These are phyloP conservation scores for Cottus gobio DNA, from an alignment of 2,113 vertebrate genomes.

Conservation along the genomic window DNA sequence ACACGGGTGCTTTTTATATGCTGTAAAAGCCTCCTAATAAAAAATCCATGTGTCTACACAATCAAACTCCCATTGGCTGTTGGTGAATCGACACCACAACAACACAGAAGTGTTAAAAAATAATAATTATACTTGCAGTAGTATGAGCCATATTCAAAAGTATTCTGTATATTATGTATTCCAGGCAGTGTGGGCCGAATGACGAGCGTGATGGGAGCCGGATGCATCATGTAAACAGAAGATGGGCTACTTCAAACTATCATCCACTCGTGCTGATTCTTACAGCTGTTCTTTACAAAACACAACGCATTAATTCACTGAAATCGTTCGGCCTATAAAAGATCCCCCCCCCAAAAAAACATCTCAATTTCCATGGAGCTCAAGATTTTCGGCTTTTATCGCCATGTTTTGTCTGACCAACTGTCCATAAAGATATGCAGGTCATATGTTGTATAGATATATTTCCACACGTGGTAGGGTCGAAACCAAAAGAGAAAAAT, in stretches of 20 bases:
- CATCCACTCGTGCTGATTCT: background rate
- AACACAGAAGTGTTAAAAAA: background rate
- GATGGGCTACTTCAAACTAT: background rate
- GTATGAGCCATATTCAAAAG: slow-evolving; percentile 6
- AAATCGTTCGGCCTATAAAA: background rate
- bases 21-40: background rate
- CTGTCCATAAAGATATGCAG: background rate
- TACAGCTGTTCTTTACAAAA: background rate
- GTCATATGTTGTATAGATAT: background rate
- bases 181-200: background rate
- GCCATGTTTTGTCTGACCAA: background rate
- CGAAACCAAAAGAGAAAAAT: background rate
- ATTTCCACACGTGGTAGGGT: background rate
- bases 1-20: too few species aligned
- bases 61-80: background rate
- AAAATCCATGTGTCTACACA: background rate
- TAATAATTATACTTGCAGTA: background rate
- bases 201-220: background rate
- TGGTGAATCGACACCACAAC: background rate
- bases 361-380: background rate
- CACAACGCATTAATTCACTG: background rate
- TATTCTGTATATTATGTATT: background rate
- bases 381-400: background rate
- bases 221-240: background rate
- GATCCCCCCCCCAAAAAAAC: background rate